Evolutionary conservation across 2,797 vertebrate species (phyloP).

Genomic region (Spea hammondii): DNA sequence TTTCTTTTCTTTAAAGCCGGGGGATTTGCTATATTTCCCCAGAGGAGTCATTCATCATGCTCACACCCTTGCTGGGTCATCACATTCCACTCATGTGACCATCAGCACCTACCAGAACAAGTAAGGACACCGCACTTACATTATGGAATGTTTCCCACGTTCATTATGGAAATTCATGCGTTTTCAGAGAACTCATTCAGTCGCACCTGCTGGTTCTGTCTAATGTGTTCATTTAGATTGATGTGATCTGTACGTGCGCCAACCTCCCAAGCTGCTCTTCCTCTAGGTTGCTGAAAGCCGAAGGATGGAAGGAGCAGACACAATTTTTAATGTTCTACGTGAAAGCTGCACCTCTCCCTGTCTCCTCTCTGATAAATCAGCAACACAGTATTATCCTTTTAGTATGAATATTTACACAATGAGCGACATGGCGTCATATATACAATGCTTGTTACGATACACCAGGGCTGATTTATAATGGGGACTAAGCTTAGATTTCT

Average conservation of each 20-base stretch:
- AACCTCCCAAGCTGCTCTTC: neutral
- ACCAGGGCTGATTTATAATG: too few relatives aligned
- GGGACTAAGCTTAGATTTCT: too few relatives aligned
- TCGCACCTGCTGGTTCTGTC: neutral
- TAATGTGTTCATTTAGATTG: neutral
- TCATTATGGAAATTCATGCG: neutral
- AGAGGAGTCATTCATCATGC: slow-evolving; percentile 92
- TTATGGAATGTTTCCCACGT: neutral
- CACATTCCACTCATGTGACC: slow-evolving; percentile 83
- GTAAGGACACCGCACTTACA: slow-evolving; percentile 61
- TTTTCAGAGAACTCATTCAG: neutral
- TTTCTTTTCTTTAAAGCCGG: slow-evolving; percentile 68
- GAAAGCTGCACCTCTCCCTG: too few relatives aligned
- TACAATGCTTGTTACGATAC: too few relatives aligned
- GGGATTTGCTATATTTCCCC: slow-evolving; percentile 89
- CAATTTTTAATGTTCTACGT: too few relatives aligned
- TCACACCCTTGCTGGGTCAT: slow-evolving; percentile 74
- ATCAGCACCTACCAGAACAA: slow-evolving; percentile 91
- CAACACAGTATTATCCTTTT: too few relatives aligned
- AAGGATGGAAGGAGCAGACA: too few relatives aligned
- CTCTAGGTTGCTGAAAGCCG: too few relatives aligned
- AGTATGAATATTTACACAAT: too few relatives aligned
- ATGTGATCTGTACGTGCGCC: neutral
- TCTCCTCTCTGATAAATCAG: too few relatives aligned
- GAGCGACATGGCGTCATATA: too few relatives aligned